A percentile compares a stretch with the other conserved stretches of the same genome.
Evolutionary conservation across 1,140 invertebrate genomes (phyloP).

Genomic region (Hydropsyche tenuis): DNA sequence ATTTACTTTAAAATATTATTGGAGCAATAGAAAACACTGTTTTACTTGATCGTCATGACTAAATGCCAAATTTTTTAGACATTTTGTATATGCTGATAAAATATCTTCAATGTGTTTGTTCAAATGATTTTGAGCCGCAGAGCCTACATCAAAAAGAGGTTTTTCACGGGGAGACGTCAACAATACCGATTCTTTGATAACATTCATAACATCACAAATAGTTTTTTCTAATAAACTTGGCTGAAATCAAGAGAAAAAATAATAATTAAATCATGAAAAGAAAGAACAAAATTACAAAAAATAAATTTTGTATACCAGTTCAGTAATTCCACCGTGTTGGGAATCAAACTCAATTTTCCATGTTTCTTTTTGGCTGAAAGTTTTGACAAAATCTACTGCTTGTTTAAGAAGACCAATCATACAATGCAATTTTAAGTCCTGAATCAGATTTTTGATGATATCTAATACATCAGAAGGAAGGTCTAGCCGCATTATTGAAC

Average conservation of each 20-base stretch:
- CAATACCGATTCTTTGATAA: constrained; percentile 85
- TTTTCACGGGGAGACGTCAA: constrained; percentile 74
- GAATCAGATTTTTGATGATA: constrained; percentile 82
- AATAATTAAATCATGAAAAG: constrained; percentile 48
- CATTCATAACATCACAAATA: constrained; percentile 81
- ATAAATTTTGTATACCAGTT: constrained; percentile 73
- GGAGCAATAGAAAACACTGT: neutral
- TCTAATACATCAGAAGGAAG: constrained; percentile 80
- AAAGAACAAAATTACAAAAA: constrained; percentile 44
- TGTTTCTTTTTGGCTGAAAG: constrained; percentile 80
- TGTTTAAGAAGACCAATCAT: constrained; percentile 86
- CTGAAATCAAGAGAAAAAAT: constrained; percentile 61
- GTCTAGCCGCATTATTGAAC: constrained; percentile 75
- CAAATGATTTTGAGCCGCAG: constrained; percentile 70
- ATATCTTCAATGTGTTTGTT: constrained; percentile 75
- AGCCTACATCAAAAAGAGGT: constrained; percentile 67
- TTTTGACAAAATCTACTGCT: constrained; percentile 78
- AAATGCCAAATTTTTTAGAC: constrained; percentile 70
- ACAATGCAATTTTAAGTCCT: constrained; percentile 88
- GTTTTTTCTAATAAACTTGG: constrained; percentile 85
- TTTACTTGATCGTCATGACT: constrained; percentile 65
- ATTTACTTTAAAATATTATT: no score
- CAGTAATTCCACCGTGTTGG: constrained; percentile 80
- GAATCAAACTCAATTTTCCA: constrained; percentile 86
- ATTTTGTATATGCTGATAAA: constrained; percentile 70